phyloP scores from a whole-genome alignment of 2,888 invertebrate species.

The Pandemis corylana region DNA sequence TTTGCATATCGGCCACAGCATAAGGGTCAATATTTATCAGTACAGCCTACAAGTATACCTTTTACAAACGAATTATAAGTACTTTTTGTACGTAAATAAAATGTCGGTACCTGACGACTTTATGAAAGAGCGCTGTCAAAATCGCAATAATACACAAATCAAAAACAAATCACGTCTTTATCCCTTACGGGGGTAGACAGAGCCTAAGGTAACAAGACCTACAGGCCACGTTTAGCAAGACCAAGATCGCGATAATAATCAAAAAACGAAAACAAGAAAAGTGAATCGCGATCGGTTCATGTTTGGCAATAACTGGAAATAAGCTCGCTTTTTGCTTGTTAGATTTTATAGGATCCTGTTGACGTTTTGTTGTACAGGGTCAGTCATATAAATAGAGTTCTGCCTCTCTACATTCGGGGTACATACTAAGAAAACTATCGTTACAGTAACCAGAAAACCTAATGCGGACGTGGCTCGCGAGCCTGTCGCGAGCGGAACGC shows the following conservation, averaged over 20 bases:
- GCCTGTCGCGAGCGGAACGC: too few relatives aligned
- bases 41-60: background rate
- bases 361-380: background rate
- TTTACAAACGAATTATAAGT: background rate
- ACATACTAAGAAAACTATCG: too few relatives aligned
- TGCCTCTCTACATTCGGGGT: too few relatives aligned
- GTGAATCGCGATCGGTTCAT: background rate
- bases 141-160: too few relatives aligned
- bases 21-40: background rate
- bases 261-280: too few relatives aligned
- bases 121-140: background rate
- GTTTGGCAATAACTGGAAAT: slow-evolving; percentile 19
- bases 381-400: background rate
- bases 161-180: too few relatives aligned
- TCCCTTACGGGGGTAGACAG: too few relatives aligned
- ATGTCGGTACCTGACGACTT: background rate
- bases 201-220: too few relatives aligned
- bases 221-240: too few relatives aligned
- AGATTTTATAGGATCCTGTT: background rate
- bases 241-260: too few relatives aligned
- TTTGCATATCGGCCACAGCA: slow-evolving; percentile 6
- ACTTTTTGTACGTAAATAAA: background rate
- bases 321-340: slow-evolving; percentile 9
- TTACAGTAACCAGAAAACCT: too few relatives aligned
- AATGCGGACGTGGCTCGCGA: too few relatives aligned